Percentiles rank a stretch among this genome's conserved stretches.
Conservation (phyloP, 2,113 vertebrate species). For the Cinclus mexicanus region DNA sequence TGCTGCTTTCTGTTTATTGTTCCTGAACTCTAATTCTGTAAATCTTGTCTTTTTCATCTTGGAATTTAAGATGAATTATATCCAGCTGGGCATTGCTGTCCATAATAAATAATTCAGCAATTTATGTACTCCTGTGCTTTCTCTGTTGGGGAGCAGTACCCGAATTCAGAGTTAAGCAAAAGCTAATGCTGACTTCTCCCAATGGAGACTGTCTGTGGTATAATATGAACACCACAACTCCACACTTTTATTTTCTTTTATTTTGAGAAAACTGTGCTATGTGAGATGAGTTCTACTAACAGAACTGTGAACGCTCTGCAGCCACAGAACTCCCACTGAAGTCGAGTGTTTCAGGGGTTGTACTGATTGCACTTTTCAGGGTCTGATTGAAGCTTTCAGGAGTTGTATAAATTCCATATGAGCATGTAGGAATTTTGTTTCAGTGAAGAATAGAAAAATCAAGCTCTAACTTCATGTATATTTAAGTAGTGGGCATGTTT, state of each 20-base stretch:
- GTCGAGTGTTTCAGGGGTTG: neutral
- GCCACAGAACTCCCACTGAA: neutral
- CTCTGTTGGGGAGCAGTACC: neutral
- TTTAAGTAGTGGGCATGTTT: neutral
- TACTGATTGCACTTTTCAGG: constrained; percentile 20
- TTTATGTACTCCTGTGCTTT: neutral
- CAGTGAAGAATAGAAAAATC: constrained; percentile 10
- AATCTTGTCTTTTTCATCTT: neutral
- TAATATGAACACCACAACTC: neutral
- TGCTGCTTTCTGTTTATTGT: neutral
- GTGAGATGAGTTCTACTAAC: neutral
- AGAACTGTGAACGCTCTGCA: neutral
- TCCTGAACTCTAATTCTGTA: neutral
- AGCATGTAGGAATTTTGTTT: neutral
- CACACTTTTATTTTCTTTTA: neutral
- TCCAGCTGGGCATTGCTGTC: neutral
- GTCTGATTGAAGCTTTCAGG: constrained; percentile 3
- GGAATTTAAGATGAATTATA: neutral
- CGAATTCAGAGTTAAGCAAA: neutral
- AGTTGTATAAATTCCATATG: neutral
- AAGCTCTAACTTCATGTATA: neutral
- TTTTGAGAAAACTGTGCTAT: neutral
- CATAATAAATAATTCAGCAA: neutral
- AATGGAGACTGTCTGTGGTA: neutral
- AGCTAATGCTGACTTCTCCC: neutral